Evolutionary conservation across 35 echinoderm and acorn worm species (phyloP).

Genomic region (Patiria miniata): DNA sequence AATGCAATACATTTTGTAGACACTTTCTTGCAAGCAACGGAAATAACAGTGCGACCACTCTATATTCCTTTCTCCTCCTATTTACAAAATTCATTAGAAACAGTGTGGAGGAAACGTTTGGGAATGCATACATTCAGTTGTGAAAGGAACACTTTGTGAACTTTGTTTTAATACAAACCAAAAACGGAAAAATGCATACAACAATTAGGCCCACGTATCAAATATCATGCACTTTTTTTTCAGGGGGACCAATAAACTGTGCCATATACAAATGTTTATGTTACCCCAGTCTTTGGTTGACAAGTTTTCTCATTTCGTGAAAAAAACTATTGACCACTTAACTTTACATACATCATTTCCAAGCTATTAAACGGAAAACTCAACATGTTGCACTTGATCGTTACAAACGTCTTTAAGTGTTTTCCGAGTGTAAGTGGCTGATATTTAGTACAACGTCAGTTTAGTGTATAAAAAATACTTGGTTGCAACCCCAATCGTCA

Average conservation of each 20-base stretch:
- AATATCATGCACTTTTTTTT: conserved; percentile 17
- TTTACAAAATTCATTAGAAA: conserved; percentile 17
- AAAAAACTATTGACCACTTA: conserved; percentile 12
- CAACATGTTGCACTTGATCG: neutral
- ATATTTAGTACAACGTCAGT: too few species aligned
- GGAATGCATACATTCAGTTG: conserved; percentile 8
- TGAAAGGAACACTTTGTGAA: conserved; percentile 27
- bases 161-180: conserved; percentile 21
- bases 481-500: neutral
- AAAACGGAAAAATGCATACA: conserved; percentile 11
- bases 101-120: conserved; percentile 1
- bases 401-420: too few species aligned
- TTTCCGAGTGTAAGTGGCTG: too few species aligned
- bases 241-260: neutral
- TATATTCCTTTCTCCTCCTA: neutral
- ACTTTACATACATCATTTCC: neutral
- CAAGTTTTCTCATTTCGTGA: neutral
- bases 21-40: neutral
- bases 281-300: conserved; percentile 4
- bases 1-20: neutral
- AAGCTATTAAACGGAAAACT: neutral
- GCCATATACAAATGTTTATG: neutral
- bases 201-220: conserved; percentile 5
- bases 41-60: neutral
- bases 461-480: conserved; percentile 17